Percentiles rank a stretch among this genome's conserved stretches.
These are phyloP conservation scores for Polyodon spathula DNA, from an alignment of 2,113 vertebrate genomes.

Conservation along the genomic window DNA sequence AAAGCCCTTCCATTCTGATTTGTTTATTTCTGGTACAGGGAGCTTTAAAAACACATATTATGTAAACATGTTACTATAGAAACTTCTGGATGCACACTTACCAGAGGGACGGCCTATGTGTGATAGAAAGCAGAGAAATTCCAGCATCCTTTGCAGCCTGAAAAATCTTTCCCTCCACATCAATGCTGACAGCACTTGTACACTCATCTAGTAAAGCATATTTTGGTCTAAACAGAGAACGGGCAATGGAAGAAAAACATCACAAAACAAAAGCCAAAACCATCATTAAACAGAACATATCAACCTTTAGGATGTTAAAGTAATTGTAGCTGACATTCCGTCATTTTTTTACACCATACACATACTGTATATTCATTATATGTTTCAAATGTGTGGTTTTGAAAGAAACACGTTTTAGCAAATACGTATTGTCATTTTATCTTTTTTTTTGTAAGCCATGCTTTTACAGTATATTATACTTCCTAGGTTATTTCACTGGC, in stretches of 20 bases:
- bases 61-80: not conserved
- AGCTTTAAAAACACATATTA: no score
- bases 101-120: constrained; percentile 95
- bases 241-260: not conserved
- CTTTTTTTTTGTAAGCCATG: no score
- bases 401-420: no score
- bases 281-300: not conserved
- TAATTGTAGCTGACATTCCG: no score
- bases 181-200: constrained; percentile 95
- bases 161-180: constrained; percentile 97
- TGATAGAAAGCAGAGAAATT: constrained; percentile 93
- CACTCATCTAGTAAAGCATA: constrained; percentile 94
- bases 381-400: no score
- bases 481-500: no score
- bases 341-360: no score
- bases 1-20: no score
- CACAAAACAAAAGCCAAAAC: not conserved
- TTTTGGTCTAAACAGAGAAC: constrained; percentile 68
- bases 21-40: no score
- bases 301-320: not conserved
- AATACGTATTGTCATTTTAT: no score
- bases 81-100: constrained; percentile 38
- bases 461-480: no score
- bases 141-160: constrained; percentile 85
- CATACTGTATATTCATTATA: no score